Evolutionary conservation across 2,113 vertebrate species (phyloP).

Genomic region (Arizona elegans): DNA sequence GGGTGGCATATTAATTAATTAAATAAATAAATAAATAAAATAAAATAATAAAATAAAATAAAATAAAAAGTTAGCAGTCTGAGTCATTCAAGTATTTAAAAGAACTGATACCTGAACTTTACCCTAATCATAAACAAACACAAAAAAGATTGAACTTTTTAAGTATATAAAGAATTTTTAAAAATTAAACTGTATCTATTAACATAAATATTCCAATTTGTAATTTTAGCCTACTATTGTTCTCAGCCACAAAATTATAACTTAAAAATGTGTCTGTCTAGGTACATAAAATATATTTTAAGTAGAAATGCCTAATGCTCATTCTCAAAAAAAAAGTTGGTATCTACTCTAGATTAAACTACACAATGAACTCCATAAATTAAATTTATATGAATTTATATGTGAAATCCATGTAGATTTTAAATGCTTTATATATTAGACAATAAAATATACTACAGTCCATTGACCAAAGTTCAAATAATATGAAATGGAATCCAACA

Average conservation of each 20-base stretch:
- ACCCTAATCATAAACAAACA: neutral
- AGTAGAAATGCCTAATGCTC: neutral
- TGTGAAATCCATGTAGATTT: neutral
- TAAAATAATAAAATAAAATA: too few species aligned
- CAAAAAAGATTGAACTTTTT: neutral
- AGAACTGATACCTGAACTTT: neutral
- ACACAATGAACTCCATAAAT: neutral
- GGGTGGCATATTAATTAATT: too few species aligned
- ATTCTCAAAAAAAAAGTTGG: neutral
- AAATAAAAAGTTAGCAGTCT: neutral
- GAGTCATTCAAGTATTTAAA: neutral
- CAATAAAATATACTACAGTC: neutral
- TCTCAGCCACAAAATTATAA: neutral
- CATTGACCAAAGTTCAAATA: neutral
- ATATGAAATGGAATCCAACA: neutral
- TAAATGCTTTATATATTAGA: neutral
- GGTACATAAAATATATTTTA: neutral
- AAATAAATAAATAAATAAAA: too few species aligned
- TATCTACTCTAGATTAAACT: neutral
- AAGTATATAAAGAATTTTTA: neutral
- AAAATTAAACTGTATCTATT: neutral
- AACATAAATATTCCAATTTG: neutral
- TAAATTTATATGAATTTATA: neutral
- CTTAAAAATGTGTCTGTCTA: neutral
- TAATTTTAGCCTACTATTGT: neutral